A percentile compares a stretch with the other conserved stretches of the same genome.
These are phyloP conservation scores for Drosophila infuscata DNA, from an alignment of 2,888 invertebrate species.

Conservation along the genomic window DNA sequence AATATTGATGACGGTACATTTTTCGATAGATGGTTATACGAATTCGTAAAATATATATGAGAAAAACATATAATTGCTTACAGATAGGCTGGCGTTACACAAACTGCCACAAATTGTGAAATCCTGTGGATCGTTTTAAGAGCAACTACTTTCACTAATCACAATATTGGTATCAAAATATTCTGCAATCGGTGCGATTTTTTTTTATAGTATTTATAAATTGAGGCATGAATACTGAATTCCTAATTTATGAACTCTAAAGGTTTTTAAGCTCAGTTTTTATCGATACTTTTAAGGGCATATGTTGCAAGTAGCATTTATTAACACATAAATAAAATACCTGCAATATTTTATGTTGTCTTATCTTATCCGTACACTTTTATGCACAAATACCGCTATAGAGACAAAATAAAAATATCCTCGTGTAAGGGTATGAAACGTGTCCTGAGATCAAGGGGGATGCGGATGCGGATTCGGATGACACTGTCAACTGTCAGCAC, in stretches of 20 bases:
- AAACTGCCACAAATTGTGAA: neutral
- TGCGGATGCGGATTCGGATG: constrained; percentile 1
- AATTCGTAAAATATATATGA: neutral
- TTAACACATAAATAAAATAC: neutral
- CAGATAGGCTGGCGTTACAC: neutral
- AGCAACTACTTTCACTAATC: neutral
- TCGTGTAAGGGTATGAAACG: constrained; percentile 5
- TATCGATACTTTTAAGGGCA: neutral
- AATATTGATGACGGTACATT: too few species aligned
- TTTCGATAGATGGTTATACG: too few species aligned
- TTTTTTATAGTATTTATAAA: neutral
- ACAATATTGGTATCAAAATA: neutral
- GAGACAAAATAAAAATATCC: neutral
- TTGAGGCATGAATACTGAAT: neutral
- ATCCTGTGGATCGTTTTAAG: neutral
- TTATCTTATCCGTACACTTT: neutral
- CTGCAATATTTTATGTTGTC: neutral
- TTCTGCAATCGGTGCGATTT: neutral
- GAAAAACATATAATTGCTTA: neutral
- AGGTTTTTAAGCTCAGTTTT: neutral
- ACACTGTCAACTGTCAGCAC: constrained; percentile 67
- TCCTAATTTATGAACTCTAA: neutral
- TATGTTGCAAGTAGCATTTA: neutral
- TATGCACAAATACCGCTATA: neutral
- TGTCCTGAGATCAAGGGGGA: constrained; percentile 16